Percentiles rank a stretch among this genome's conserved stretches.
Conservation (phyloP, 2,888 invertebrate genomes). For the Dicyrtoma fusca region DNA sequence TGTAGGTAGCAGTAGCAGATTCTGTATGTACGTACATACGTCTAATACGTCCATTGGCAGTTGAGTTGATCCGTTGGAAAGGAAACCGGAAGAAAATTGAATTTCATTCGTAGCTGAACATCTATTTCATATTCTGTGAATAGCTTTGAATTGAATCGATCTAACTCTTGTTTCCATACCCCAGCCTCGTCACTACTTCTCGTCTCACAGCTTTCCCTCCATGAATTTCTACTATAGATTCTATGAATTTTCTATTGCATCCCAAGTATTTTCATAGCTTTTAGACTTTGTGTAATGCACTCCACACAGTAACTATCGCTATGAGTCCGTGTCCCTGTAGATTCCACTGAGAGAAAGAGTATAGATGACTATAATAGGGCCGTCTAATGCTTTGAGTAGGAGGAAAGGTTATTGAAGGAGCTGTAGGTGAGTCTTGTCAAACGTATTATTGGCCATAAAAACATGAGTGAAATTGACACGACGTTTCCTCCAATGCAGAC, state of each 20-base stretch:
- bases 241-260: constrained; percentile 23
- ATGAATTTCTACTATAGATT: constrained; percentile 13
- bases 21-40: background rate
- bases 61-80: background rate
- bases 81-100: constrained; percentile 23
- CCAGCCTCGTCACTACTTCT: background rate
- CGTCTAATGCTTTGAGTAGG: background rate
- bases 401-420: constrained; percentile 9
- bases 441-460: constrained; percentile 27
- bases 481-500: constrained; percentile 8
- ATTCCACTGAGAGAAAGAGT: constrained; percentile 1
- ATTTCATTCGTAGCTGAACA: constrained; percentile 23
- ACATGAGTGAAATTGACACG: constrained; percentile 23
- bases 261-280: background rate
- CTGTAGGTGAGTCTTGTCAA: constrained; percentile 21
- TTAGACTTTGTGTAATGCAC: constrained; percentile 11
- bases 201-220: background rate
- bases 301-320: background rate
- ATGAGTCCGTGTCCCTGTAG: background rate
- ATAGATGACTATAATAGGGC: background rate
- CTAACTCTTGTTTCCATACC: background rate
- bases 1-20: background rate
- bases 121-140: constrained; percentile 29
- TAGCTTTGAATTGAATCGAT: constrained; percentile 27
- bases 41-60: background rate